phyloP scores from a whole-genome alignment of 1,140 invertebrate species.

The Kradibia gibbosae region DNA sequence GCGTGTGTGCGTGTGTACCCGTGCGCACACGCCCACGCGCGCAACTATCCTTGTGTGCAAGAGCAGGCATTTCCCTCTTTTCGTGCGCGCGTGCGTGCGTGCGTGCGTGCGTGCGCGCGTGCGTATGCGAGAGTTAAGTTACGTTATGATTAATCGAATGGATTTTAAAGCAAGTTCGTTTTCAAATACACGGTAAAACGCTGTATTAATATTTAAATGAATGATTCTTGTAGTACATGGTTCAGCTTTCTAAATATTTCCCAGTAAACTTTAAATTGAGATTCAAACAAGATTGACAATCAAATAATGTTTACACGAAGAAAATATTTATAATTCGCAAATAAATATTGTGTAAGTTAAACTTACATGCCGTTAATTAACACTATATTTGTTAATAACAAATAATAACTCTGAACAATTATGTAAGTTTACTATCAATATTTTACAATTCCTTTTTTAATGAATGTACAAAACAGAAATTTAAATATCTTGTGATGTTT shows the following conservation, averaged over 20 bases:
- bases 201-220: slow-evolving; percentile 23
- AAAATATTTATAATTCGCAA: slow-evolving; percentile 31
- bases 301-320: slow-evolving; percentile 22
- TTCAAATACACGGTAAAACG: slow-evolving; percentile 4
- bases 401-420: slow-evolving; percentile 16
- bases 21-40: no score
- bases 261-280: slow-evolving; percentile 24
- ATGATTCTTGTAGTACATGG: slow-evolving; percentile 16
- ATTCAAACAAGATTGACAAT: slow-evolving; percentile 30
- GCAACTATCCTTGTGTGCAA: no score
- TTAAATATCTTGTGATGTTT: neutral
- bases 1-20: no score
- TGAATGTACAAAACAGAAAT: neutral
- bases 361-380: neutral
- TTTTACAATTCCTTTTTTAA: neutral
- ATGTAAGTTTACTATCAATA: slow-evolving; percentile 12
- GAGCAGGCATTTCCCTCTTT: no score
- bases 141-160: neutral
- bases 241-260: slow-evolving; percentile 28
- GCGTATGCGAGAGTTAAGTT: neutral
- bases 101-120: no score
- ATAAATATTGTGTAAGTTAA: slow-evolving; percentile 27
- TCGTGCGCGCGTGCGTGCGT: no score
- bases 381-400: slow-evolving; percentile 26
- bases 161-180: neutral